Evolutionary conservation across 2,113 vertebrate species (phyloP).

Genomic region (Leuciscus idus): DNA sequence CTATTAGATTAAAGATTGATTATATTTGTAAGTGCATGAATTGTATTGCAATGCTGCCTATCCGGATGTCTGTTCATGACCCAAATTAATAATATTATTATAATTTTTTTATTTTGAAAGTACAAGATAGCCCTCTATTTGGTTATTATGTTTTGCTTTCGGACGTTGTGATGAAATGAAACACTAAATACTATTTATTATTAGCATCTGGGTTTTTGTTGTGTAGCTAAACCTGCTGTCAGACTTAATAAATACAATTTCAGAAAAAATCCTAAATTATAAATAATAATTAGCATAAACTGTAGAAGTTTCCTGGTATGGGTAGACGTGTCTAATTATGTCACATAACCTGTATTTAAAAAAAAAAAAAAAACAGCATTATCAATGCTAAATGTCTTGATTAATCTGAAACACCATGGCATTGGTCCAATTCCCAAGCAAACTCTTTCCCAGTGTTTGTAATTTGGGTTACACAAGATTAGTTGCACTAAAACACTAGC

Average conservation of each 20-base stretch:
- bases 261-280: background rate
- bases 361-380: background rate
- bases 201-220: constrained; percentile 32
- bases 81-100: background rate
- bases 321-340: background rate
- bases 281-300: constrained; percentile 5
- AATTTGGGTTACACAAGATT: background rate
- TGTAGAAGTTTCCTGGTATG: background rate
- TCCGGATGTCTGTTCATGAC: background rate
- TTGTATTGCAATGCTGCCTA: constrained; percentile 45
- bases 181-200: constrained; percentile 5
- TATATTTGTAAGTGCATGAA: constrained; percentile 54
- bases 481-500: constrained; percentile 30
- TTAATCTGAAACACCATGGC: background rate
- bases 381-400: background rate
- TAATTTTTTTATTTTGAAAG: background rate
- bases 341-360: background rate
- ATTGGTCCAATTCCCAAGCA: background rate
- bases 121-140: background rate
- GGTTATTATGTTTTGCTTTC: background rate
- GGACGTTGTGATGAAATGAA: background rate
- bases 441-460: constrained; percentile 10
- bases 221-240: background rate
- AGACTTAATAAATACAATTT: background rate
- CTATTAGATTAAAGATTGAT: constrained; percentile 68